Evolutionary conservation across 2,113 vertebrate genomes (phyloP).

Genomic region (Sorex araneus): DNA sequence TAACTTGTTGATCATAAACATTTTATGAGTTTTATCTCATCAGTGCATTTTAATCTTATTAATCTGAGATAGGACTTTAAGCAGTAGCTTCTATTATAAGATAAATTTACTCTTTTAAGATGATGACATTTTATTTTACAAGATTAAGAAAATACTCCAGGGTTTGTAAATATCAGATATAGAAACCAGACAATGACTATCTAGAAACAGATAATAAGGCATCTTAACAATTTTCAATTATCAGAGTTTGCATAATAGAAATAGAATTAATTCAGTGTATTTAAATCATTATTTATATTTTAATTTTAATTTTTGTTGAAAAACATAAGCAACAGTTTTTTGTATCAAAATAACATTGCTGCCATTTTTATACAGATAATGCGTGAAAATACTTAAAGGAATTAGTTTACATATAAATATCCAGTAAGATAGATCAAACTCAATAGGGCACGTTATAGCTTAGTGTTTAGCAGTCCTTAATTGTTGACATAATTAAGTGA

Average conservation of each 20-base stretch:
- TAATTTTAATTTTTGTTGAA: background rate
- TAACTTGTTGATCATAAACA: conserved; percentile 25
- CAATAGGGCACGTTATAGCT: conserved; percentile 73
- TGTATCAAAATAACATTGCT: background rate
- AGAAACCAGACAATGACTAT: background rate
- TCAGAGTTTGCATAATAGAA: background rate
- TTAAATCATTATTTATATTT: conserved; percentile 5
- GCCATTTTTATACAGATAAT: background rate
- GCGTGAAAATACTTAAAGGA: background rate
- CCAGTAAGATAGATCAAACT: conserved; percentile 73
- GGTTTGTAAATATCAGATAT: background rate
- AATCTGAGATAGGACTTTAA: conserved; percentile 24
- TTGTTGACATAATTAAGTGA: conserved; percentile 78
- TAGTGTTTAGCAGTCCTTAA: conserved; percentile 69
- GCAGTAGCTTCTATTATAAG: background rate
- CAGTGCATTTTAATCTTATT: conserved; percentile 44
- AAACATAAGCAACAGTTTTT: background rate
- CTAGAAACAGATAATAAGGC: background rate
- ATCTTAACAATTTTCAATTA: background rate
- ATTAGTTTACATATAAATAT: conserved; percentile 39
- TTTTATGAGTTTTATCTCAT: conserved; percentile 28
- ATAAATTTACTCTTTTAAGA: background rate
- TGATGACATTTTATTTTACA: background rate
- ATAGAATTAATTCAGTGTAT: background rate
- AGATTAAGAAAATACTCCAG: conserved; percentile 25